Conservation (phyloP, 2,888 invertebrate genomes). For the Amphimallon solstitiale region DNA sequence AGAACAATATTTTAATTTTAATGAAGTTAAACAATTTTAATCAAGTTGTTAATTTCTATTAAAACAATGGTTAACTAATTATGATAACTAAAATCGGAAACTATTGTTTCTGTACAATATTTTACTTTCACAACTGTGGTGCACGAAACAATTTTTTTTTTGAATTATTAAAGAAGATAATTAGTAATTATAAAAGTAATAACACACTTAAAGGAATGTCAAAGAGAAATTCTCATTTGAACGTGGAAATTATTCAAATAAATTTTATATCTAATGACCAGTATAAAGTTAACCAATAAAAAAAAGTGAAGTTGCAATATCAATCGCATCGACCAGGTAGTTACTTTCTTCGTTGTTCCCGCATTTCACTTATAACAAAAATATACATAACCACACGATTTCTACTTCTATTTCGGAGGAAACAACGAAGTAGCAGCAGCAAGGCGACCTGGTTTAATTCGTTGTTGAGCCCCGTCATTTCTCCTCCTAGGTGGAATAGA, state of each 20-base stretch:
- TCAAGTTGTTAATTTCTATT: too few relatives aligned
- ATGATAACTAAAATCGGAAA: too few relatives aligned
- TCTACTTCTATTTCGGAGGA: slow-evolving; percentile 44
- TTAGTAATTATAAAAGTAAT: neutral
- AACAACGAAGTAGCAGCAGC: slow-evolving; percentile 51
- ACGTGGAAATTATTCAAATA: neutral
- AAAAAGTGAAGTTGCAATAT: slow-evolving; percentile 9
- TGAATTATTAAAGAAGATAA: too few relatives aligned
- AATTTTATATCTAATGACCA: neutral
- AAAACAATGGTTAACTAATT: too few relatives aligned
- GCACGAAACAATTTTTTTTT: too few relatives aligned
- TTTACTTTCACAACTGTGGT: too few relatives aligned
- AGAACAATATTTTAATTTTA: too few relatives aligned
- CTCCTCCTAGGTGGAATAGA: slow-evolving; percentile 15
- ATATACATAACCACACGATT: slow-evolving; percentile 45
- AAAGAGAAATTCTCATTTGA: neutral
- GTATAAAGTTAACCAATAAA: slow-evolving; percentile 2
- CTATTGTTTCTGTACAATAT: too few relatives aligned
- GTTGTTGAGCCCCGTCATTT: slow-evolving; percentile 49
- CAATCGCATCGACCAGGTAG: neutral
- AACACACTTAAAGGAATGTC: neutral
- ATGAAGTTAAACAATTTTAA: too few relatives aligned
- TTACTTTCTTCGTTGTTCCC: slow-evolving; percentile 41
- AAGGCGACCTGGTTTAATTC: slow-evolving; percentile 55
- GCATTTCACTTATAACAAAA: slow-evolving; percentile 48